phyloP scores from a whole-genome alignment of 2,797 vertebrate genomes.

The Sphenopsis melanotis region DNA sequence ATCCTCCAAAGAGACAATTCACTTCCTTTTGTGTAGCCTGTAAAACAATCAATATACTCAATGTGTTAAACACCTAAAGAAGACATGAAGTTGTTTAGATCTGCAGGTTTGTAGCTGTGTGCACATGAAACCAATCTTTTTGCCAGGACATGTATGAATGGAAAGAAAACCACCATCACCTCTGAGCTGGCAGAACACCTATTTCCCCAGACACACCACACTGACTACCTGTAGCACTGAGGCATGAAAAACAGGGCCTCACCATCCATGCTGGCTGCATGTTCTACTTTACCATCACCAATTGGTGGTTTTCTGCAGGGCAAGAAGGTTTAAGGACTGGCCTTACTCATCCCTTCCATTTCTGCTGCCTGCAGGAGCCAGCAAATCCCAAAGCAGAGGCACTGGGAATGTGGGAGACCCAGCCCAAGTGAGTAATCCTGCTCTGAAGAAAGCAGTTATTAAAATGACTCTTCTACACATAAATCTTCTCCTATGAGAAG shows the following conservation, averaged over 20 bases:
- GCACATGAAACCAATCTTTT: not conserved
- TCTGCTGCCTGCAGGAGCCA: not conserved
- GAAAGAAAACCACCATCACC: not conserved
- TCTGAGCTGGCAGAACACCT: not conserved
- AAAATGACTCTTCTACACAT: not conserved
- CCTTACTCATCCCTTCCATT: not conserved
- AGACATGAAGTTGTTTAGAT: not conserved
- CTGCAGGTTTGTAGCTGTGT: not conserved
- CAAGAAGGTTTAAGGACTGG: not conserved
- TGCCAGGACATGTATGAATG: not conserved
- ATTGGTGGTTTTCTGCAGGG: not conserved
- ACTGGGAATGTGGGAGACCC: accelerated
- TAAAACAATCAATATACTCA: not conserved
- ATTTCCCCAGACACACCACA: not conserved
- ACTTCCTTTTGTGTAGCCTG: not conserved
- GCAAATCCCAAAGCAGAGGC: not conserved
- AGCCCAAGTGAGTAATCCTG: not conserved
- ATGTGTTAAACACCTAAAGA: not conserved
- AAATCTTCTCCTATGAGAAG: not conserved
- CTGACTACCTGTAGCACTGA: accelerated
- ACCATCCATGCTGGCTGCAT: not conserved
- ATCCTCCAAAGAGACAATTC: not conserved
- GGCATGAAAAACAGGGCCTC: not conserved
- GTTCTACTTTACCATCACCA: not conserved
- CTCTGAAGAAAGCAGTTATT: not conserved